Evolutionary conservation across 1,140 invertebrate species (phyloP).

Genomic region (Cotesia glomerata): DNA sequence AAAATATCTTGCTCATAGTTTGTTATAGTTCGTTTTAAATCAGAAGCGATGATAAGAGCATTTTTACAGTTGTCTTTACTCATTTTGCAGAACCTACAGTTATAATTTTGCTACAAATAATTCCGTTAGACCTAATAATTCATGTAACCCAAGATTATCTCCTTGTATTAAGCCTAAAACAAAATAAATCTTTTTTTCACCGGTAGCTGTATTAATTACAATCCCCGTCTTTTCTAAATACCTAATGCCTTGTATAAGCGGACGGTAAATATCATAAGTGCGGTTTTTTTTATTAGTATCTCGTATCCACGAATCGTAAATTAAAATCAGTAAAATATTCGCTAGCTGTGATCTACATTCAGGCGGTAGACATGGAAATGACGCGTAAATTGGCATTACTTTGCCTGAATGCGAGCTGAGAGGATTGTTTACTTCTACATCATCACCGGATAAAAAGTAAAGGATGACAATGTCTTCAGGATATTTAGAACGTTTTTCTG

Average conservation of each 20-base stretch:
- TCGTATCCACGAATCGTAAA: conserved; percentile 40
- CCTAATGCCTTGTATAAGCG: conserved; percentile 31
- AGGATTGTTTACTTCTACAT: background rate
- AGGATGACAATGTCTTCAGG: background rate
- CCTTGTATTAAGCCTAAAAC: conserved; percentile 36
- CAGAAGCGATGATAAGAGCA: background rate
- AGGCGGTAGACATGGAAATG: conserved; percentile 39
- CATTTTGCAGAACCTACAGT: conserved; percentile 18
- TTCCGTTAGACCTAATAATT: conserved; percentile 21
- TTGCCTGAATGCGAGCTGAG: conserved; percentile 21
- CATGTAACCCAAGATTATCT: conserved; percentile 40
- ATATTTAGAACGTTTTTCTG: conserved; percentile 3
- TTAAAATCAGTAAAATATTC: conserved; percentile 40
- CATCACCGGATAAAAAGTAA: background rate
- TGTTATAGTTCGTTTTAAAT: background rate
- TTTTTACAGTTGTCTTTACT: background rate
- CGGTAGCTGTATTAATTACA: conserved; percentile 18
- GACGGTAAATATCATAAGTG: conserved; percentile 22
- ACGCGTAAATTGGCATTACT: conserved; percentile 42
- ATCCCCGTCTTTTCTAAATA: conserved; percentile 24
- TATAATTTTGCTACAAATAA: conserved; percentile 29
- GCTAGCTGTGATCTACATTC: conserved; percentile 32
- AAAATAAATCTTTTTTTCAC: conserved; percentile 28
- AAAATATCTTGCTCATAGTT: conserved; percentile 29
- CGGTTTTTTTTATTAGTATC: conserved; percentile 31